These are phyloP conservation scores for Cydia pomonella DNA, from an alignment of 1,140 invertebrate genomes.

Conservation along the genomic window DNA sequence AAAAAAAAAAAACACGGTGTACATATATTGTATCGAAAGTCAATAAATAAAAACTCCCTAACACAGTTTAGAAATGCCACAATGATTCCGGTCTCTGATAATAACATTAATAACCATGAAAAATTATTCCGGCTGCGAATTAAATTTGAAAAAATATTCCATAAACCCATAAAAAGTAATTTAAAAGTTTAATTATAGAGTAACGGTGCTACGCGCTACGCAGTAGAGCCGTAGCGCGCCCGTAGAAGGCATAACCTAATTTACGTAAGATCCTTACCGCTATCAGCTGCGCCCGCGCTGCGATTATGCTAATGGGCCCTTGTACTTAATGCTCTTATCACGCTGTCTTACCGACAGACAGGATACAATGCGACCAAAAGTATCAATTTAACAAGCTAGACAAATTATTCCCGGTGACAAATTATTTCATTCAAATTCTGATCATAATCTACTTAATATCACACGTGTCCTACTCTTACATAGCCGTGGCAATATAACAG, in stretches of 20 bases:
- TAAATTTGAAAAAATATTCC: slow-evolving; percentile 38
- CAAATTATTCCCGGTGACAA: not conserved
- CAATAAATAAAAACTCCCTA: no score
- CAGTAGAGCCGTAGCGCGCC: slow-evolving; percentile 49
- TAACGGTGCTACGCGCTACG: slow-evolving; percentile 46
- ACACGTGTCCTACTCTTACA: no score
- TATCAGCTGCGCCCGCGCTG: slow-evolving; percentile 70
- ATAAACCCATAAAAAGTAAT: slow-evolving; percentile 33
- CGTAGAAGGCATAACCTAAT: slow-evolving; percentile 60
- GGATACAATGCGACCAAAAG: slow-evolving; percentile 42
- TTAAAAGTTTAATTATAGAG: not conserved
- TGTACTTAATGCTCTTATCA: slow-evolving; percentile 78
- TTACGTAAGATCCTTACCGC: slow-evolving; percentile 77
- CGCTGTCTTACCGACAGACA: slow-evolving; percentile 58
- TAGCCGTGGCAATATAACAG: no score
- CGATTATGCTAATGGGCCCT: slow-evolving; percentile 73
- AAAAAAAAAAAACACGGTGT: no score
- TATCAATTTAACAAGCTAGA: not conserved
- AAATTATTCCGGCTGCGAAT: no score
- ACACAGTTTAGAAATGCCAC: no score
- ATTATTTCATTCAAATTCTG: not conserved
- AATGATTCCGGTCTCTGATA: no score
- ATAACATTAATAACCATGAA: no score
- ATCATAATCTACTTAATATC: not conserved
- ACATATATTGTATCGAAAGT: no score